phyloP scores from a whole-genome alignment of 1,140 invertebrate species.

The Tetramorium alpestre region DNA sequence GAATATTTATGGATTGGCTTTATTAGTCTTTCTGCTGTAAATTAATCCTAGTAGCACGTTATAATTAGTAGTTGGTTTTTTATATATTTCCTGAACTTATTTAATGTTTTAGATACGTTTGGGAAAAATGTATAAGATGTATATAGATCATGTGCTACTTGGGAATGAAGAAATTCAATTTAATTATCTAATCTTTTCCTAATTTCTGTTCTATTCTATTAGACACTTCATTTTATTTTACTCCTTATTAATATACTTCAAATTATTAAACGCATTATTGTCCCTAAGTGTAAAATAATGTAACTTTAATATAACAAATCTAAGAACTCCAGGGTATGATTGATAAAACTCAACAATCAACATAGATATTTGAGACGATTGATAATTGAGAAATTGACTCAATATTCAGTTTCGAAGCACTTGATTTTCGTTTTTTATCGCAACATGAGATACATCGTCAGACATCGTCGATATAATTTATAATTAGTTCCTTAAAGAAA shows the following conservation, averaged over 20 bases:
- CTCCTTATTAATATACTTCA: background rate
- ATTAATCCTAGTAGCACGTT: background rate
- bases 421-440: background rate
- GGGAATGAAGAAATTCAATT: background rate
- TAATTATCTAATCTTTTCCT: background rate
- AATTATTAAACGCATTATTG: background rate
- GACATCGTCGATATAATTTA: background rate
- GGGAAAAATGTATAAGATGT: no score
- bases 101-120: no score
- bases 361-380: background rate
- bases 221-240: background rate
- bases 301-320: background rate
- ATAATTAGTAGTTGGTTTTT: no score
- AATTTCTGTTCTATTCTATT: background rate
- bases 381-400: background rate
- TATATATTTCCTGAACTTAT: no score
- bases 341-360: background rate
- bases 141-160: no score
- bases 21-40: background rate
- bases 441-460: no score
- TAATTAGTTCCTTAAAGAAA: background rate
- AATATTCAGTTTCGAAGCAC: background rate
- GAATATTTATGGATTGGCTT: background rate
- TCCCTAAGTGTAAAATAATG: background rate
- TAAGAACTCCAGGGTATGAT: background rate